Percentiles rank a stretch among this genome's conserved stretches.
Conservation (phyloP, 1,140 invertebrate species). For the Dendroctonus ponderosae region DNA sequence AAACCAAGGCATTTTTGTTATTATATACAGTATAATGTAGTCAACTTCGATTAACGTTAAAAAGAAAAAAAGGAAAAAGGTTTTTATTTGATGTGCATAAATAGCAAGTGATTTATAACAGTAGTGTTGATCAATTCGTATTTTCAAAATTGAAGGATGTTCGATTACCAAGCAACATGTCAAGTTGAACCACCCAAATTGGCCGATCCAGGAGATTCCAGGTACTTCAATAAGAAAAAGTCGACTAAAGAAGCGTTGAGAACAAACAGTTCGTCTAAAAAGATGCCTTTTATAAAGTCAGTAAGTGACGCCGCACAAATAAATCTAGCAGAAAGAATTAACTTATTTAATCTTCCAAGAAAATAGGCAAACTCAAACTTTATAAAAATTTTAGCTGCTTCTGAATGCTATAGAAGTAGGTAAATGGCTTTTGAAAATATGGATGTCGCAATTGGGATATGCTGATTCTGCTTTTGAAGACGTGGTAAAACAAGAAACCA, state of each 20-base stretch:
- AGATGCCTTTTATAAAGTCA: neutral
- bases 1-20: neutral
- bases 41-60: too few relatives aligned
- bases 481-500: conserved; percentile 39
- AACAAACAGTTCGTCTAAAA: conserved; percentile 22
- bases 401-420: conserved; percentile 33
- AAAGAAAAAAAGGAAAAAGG: too few relatives aligned
- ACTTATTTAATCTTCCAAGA: too few relatives aligned
- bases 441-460: neutral
- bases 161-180: conserved; percentile 90
- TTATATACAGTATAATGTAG: too few relatives aligned
- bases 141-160: conserved; percentile 55
- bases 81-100: too few relatives aligned
- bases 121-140: too few relatives aligned
- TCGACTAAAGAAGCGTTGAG: conserved; percentile 1
- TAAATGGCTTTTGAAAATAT: conserved; percentile 21
- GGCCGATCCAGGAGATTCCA: conserved; percentile 11
- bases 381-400: conserved; percentile 28
- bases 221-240: conserved; percentile 18
- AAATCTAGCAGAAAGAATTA: neutral
- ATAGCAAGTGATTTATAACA: too few relatives aligned
- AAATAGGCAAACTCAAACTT: too few relatives aligned
- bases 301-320: neutral
- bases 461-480: conserved; percentile 28
- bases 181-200: conserved; percentile 36